These are phyloP conservation scores for Drosophila serrata DNA, from an alignment of 1,140 invertebrate species.

Conservation along the genomic window DNA sequence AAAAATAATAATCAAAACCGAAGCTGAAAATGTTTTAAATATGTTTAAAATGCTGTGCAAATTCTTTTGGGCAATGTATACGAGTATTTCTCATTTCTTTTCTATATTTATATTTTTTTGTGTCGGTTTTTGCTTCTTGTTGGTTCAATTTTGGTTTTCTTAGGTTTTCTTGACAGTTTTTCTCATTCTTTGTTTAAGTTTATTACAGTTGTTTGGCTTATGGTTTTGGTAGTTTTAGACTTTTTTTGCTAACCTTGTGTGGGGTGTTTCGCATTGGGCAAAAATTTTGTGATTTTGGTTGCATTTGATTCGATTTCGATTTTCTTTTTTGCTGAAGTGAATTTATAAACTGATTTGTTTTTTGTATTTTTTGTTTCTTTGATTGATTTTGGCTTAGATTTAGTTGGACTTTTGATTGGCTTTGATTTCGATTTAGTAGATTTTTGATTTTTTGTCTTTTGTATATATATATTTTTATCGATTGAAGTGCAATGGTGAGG, in stretches of 20 bases:
- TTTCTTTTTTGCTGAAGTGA: constrained; percentile 26
- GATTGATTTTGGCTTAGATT: constrained; percentile 42
- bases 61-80: constrained; percentile 51
- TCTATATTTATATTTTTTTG: constrained; percentile 9
- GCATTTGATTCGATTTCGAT: constrained; percentile 56
- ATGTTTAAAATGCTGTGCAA: constrained; percentile 63
- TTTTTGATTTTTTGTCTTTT: constrained; percentile 47
- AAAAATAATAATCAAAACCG: constrained; percentile 13
- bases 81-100: constrained; percentile 12
- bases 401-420: constrained; percentile 47
- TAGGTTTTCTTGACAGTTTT: constrained; percentile 15
- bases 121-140: constrained; percentile 42
- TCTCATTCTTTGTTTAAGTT: background rate
- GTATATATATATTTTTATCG: constrained; percentile 16
- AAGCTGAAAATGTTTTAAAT: constrained; percentile 13
- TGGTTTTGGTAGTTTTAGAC: constrained; percentile 24
- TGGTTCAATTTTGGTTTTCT: constrained; percentile 27
- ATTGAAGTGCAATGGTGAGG: constrained; percentile 46
- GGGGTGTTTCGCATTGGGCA: constrained; percentile 77
- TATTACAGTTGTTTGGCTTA: constrained; percentile 34
- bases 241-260: constrained; percentile 78
- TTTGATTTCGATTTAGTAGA: constrained; percentile 38
- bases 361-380: constrained; percentile 10
- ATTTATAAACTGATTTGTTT: constrained; percentile 50
- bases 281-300: constrained; percentile 82